phyloP scores from a whole-genome alignment of 2,797 vertebrate genomes.

The Platyrinchus mystaceus region DNA sequence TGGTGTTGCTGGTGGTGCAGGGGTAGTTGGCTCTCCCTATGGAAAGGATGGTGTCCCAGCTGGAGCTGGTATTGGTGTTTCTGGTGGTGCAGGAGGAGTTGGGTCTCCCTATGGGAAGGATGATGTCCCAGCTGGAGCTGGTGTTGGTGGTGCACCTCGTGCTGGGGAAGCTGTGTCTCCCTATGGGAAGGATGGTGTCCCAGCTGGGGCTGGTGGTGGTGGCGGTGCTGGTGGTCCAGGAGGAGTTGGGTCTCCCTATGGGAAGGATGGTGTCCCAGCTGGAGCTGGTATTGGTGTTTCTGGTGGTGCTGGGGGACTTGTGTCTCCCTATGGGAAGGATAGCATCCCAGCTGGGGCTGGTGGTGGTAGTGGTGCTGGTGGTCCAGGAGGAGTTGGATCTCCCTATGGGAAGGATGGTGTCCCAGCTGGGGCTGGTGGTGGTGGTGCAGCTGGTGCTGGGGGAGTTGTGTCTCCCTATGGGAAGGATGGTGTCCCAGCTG shows the following conservation, averaged over 20 bases:
- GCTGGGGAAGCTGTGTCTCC: fast-evolving
- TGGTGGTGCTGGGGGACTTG: not conserved
- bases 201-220: fast-evolving
- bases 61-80: not conserved
- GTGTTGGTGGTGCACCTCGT: not conserved
- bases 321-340: fast-evolving
- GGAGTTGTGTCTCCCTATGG: fast-evolving
- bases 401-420: not conserved
- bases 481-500: not conserved
- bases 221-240: not conserved
- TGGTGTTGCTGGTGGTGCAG: not conserved
- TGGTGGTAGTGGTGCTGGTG: too few species aligned
- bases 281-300: not conserved
- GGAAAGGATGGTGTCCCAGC: not conserved
- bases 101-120: not conserved
- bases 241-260: not conserved
- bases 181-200: not conserved
- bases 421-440: fast-evolving
- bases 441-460: not conserved
- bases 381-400: fast-evolving
- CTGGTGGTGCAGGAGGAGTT: too few species aligned
- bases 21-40: fast-evolving
- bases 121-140: not conserved
- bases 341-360: not conserved
- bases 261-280: not conserved